These are phyloP conservation scores for Limanda limanda DNA, from an alignment of 2,113 vertebrate species.

Conservation along the genomic window DNA sequence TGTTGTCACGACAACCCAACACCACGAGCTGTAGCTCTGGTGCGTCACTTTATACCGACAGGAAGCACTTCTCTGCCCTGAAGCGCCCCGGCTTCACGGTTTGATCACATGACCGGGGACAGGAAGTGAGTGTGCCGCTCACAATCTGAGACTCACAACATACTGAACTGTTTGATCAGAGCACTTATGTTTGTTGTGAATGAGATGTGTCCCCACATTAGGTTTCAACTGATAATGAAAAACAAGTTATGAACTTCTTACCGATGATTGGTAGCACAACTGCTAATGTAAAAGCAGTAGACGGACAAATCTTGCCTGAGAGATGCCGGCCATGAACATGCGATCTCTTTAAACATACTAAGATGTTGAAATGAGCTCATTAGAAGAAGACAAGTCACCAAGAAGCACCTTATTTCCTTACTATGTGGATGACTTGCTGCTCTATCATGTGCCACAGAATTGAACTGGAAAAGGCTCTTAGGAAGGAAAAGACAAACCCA, in stretches of 20 bases:
- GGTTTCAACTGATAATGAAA: slow-evolving; percentile 64
- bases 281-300: slow-evolving; percentile 51
- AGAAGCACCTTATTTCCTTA: slow-evolving; percentile 86
- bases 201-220: slow-evolving; percentile 62
- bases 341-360: slow-evolving; percentile 27
- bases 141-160: slow-evolving; percentile 58
- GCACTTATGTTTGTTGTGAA: slow-evolving; percentile 70
- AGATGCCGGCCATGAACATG: slow-evolving; percentile 49
- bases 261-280: slow-evolving; percentile 58
- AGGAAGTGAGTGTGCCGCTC: slow-evolving; percentile 54
- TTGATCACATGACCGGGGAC: slow-evolving; percentile 45
- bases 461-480: slow-evolving; percentile 58
- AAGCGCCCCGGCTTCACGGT: slow-evolving; percentile 33
- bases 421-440: slow-evolving; percentile 72
- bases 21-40: slow-evolving; percentile 49
- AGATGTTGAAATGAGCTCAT: slow-evolving; percentile 45
- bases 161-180: slow-evolving; percentile 62
- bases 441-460: slow-evolving; percentile 74
- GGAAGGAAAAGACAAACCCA: slow-evolving; percentile 64
- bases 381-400: slow-evolving; percentile 72
- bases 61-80: slow-evolving; percentile 66
- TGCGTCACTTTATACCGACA: slow-evolving; percentile 72
- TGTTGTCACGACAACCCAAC: slow-evolving; percentile 51
- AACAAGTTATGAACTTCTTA: slow-evolving; percentile 30
- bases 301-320: slow-evolving; percentile 52